phyloP scores from a whole-genome alignment of 2,797 vertebrate species.

The Urocyon cinereoargenteus region DNA sequence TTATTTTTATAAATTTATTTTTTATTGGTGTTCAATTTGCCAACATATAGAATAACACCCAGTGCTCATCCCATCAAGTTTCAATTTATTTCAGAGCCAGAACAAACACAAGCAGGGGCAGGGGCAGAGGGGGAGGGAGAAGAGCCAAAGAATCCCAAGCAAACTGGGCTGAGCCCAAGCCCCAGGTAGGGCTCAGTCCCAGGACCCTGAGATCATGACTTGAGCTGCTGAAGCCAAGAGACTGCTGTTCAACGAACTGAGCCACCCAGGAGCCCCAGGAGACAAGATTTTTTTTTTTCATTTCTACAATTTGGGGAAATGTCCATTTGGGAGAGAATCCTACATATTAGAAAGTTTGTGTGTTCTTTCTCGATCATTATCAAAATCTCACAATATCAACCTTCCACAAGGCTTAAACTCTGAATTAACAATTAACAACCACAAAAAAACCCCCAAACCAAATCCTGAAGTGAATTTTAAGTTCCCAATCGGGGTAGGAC shows the following conservation, averaged over 20 bases:
- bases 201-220: not conserved
- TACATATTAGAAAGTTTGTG: constrained; percentile 51
- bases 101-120: not conserved
- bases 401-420: not conserved
- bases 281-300: not conserved
- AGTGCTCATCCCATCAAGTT: no score
- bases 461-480: constrained; percentile 10
- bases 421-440: not conserved
- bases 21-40: no score
- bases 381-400: constrained; percentile 16
- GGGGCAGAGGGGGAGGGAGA: not conserved
- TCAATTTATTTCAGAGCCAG: not conserved
- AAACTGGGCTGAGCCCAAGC: not conserved
- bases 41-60: no score
- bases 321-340: constrained; percentile 15
- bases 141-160: not conserved
- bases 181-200: not conserved
- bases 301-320: not conserved
- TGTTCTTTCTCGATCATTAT: constrained; percentile 55
- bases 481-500: not conserved
- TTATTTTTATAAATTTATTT: not conserved
- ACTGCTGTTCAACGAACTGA: not conserved
- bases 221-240: not conserved
- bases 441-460: not conserved
- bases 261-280: not conserved